Evolutionary conservation across 2,113 vertebrate species (phyloP), one percentile per base, ranked within the genome.

Genomic region (Rhabdomys dilectus): DNA sequence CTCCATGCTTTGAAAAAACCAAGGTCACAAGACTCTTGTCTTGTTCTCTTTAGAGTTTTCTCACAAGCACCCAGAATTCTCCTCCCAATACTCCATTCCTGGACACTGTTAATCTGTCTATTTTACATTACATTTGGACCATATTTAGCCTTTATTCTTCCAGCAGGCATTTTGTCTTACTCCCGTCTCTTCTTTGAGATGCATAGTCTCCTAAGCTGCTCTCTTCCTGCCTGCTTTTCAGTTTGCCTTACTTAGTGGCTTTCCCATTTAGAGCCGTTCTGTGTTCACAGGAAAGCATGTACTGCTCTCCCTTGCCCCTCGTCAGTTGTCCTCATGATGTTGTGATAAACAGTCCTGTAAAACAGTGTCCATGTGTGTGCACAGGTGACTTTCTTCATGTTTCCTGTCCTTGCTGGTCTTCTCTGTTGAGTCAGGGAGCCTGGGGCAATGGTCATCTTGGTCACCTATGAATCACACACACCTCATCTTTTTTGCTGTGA

Each of bases 121-220:
- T 90, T 90, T 94, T 91, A 75, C 24, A 62, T 73, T 88, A 92
- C 45, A n/a, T 70, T 68, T 88, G 78, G 75, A 94, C 76, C 17
- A 70, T 21, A 91, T 56, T 94, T 92, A 92, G 19, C 39, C 10
- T 84, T 29, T 39, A 17, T 62, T 26, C 36, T 95, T 85, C 73
- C 93, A 85, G 42, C 77, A 42, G 70, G 70, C 80, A 89, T 64
- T 93, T 15, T 97, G n/a, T 77, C 81, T 39, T 17, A 62, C n/a
- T 39, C 92, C 19, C 5, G 16, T 92, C 7, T 89, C 29, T 45
- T 89, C 36, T 96, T 13, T 62, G 31, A 72, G 95, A 15, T 36
- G 19, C 19, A 13, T 4, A 34, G 19, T 87, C 58, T 39, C 34
- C 31, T 72, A 89, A 31, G 62, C 72, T n/a, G 5, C 31, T 48